Conservation (phyloP, 2,888 invertebrate genomes). For the Chydorus sphaericus region DNA sequence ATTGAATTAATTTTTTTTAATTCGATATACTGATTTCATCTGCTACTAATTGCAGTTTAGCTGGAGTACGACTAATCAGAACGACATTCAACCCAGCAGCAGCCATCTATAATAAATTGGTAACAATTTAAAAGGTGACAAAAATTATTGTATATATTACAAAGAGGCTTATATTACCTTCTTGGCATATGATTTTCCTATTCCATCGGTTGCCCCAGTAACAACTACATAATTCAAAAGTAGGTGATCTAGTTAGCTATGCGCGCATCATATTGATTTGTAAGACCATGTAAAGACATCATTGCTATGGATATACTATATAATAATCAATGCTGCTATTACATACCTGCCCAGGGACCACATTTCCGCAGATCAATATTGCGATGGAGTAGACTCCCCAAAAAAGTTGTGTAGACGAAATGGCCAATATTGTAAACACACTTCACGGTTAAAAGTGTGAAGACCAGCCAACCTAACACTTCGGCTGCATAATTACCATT, state of each 20-base stretch:
- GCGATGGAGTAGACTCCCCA: background rate
- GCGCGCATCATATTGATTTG: no score
- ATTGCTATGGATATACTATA: no score
- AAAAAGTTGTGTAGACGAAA: conserved; percentile 1
- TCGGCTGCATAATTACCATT: no score
- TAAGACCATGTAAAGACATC: no score
- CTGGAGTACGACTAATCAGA: background rate
- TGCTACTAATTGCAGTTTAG: background rate
- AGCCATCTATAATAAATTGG: background rate
- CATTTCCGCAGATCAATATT: background rate
- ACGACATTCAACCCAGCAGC: background rate
- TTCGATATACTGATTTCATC: background rate
- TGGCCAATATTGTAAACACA: background rate
- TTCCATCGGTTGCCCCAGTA: background rate
- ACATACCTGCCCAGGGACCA: conserved; percentile 5
- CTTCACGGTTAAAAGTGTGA: background rate
- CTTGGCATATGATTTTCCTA: background rate
- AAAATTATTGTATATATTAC: no score
- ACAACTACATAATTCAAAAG: no score
- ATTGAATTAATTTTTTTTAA: no score
- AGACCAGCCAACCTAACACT: background rate
- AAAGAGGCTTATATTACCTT: background rate
- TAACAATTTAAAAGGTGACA: background rate
- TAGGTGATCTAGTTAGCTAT: no score
- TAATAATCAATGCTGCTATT: no score